Evolutionary conservation across 2,113 vertebrate genomes (phyloP), one percentile per base, ranked within the genome.

Genomic region (Fulica atra): DNA sequence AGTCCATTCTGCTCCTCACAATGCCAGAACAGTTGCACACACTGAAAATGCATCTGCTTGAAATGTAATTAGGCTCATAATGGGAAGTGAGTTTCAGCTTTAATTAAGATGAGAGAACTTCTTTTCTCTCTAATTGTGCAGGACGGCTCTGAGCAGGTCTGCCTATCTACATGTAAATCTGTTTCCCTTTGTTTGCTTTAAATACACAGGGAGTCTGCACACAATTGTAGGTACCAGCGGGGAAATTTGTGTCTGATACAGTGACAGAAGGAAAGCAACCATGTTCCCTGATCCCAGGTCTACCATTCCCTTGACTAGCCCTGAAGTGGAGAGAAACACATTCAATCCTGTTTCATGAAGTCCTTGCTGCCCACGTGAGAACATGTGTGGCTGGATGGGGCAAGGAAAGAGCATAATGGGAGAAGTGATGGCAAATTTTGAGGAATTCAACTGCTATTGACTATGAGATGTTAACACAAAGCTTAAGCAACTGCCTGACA

Each of bases 61-160:
- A 85, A 95, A 83, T 66, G 29, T 19, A 89, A 88, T 88, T 84
- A 91, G 31, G n/a, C 16, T 89, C 20, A 48, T 66, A 88, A 91
- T 31, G 60, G 42, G 60, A 93, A 82, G 40, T 11, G 64, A 94
- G 21, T 85, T 88, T 91, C 71, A 59, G 54, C 13, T 95, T 95
- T 91, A 93, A 88, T 94, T 91, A 80, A 36, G 56, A 87, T 69
- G 54, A 63, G 16, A 56, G 13, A 86, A 74, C 6, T 94, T 31
- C 4, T 88, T 90, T 90, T 44, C 48, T 81, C 48, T 71, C 5
- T 76, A 69, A 42, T 63, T 59, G 46, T 80, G 28, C 36, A 70
- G 25, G 23, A 69, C 48, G 36, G 38, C n/a, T 81, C 66, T 69
- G 38, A 74, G 51, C 35, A 69, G 38, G 9, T 89, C 61, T 92